Conservation (phyloP, 2,113 vertebrate species). For the Clarias macrocephalus region DNA sequence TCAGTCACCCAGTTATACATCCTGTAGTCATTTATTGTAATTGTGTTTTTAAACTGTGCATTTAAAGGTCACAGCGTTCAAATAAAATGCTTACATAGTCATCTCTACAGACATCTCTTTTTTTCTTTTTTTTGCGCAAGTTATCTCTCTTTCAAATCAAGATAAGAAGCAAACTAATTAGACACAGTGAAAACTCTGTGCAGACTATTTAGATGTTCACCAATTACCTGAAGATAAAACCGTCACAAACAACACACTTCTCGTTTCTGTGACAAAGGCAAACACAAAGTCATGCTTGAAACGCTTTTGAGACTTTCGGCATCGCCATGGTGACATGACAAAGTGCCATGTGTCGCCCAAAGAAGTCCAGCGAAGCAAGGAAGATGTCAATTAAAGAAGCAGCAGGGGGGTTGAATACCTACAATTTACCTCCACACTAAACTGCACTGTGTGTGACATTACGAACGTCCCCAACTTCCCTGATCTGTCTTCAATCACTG, state of each 20-base stretch:
- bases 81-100: background rate
- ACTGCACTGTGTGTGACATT: background rate
- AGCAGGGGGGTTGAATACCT: background rate
- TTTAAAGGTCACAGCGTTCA: background rate
- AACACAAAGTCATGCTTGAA: background rate
- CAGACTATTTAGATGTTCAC: background rate
- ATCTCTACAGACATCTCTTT: background rate
- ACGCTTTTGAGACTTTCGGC: background rate
- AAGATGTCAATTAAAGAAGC: constrained; percentile 35
- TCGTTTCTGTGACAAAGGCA: background rate
- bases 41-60: background rate
- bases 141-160: constrained; percentile 16
- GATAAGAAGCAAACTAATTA: constrained; percentile 4
- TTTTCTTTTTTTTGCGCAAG: background rate
- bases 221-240: constrained; percentile 4
- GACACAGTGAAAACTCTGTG: background rate
- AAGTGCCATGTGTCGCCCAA: constrained; percentile 16
- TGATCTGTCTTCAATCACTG: background rate
- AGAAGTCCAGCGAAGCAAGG: constrained; percentile 13
- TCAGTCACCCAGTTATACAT: background rate
- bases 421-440: background rate
- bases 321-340: constrained; percentile 21
- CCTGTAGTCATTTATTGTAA: background rate
- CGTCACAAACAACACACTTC: background rate
- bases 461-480: background rate